Percentiles rank a stretch among this genome's conserved stretches.
phyloP scores from a whole-genome alignment of 2,888 invertebrate genomes.

The Dynastes maya region DNA sequence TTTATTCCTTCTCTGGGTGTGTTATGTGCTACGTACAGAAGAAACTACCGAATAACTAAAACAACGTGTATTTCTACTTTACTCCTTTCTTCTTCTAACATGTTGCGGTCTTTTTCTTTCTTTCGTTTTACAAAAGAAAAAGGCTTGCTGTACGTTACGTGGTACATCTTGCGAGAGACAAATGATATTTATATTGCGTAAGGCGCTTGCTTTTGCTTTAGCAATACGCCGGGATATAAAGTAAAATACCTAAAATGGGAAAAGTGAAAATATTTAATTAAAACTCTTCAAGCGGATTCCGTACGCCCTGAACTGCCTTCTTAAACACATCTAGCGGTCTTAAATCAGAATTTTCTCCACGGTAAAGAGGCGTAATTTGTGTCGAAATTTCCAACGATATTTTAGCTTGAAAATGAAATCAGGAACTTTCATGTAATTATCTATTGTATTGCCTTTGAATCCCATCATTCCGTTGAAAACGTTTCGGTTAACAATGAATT shows the following conservation, averaged over 20 bases:
- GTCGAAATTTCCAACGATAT: neutral
- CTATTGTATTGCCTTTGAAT: neutral
- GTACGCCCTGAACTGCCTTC: conserved; percentile 2
- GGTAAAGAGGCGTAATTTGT: neutral
- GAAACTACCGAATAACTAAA: neutral
- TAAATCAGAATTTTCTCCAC: neutral
- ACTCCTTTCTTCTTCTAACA: neutral
- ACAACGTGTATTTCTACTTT: neutral
- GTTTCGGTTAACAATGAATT: conserved; percentile 1
- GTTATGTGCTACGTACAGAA: neutral
- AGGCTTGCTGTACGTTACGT: neutral
- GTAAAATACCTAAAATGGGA: neutral
- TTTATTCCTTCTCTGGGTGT: neutral
- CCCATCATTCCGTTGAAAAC: neutral
- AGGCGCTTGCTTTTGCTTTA: neutral
- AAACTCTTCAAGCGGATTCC: conserved; percentile 15
- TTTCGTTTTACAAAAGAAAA: neutral
- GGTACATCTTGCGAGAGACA: neutral
- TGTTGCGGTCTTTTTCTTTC: neutral
- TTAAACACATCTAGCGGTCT: neutral
- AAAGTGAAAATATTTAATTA: conserved; percentile 31
- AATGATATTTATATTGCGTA: conserved; percentile 13
- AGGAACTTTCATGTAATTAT: conserved; percentile 1
- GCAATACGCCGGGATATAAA: neutral
- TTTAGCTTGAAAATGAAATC: neutral